Conservation (phyloP, 2,797 vertebrate species). For the Halcyon leucocephala region DNA sequence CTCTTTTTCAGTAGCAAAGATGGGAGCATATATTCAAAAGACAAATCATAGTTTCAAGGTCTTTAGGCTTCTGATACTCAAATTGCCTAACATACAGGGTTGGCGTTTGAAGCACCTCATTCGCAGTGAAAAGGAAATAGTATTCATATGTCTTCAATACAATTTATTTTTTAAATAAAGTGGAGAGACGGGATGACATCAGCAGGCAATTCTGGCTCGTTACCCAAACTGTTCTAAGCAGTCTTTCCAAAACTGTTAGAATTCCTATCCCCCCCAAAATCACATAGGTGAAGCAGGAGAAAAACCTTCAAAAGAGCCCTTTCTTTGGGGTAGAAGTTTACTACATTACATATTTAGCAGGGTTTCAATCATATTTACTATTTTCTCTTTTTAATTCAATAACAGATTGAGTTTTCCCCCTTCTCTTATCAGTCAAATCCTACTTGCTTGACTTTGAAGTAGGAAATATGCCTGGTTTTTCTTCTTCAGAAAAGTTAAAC, state of each 20-base stretch:
- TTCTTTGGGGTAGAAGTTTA: background rate
- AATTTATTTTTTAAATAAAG: background rate
- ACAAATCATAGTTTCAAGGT: background rate
- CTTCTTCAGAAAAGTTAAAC: background rate
- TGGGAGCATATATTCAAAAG: background rate
- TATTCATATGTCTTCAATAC: background rate
- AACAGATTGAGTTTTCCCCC: background rate
- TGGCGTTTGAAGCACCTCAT: background rate
- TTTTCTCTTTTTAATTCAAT: background rate
- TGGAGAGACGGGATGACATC: background rate
- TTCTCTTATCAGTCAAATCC: background rate
- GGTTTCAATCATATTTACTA: background rate
- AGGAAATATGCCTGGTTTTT: background rate
- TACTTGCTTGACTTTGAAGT: background rate
- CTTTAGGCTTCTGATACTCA: background rate
- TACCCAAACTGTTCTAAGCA: background rate
- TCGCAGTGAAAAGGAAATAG: background rate
- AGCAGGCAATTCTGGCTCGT: background rate
- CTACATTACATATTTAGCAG: background rate
- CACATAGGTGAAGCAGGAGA: background rate
- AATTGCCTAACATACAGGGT: background rate
- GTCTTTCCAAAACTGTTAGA: background rate
- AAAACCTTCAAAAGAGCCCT: background rate
- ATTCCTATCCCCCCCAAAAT: background rate
- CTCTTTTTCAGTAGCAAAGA: background rate